Base-by-base conservation (phyloP, 1,140 invertebrate species). In the Tetramorium parvispinum region DNA sequence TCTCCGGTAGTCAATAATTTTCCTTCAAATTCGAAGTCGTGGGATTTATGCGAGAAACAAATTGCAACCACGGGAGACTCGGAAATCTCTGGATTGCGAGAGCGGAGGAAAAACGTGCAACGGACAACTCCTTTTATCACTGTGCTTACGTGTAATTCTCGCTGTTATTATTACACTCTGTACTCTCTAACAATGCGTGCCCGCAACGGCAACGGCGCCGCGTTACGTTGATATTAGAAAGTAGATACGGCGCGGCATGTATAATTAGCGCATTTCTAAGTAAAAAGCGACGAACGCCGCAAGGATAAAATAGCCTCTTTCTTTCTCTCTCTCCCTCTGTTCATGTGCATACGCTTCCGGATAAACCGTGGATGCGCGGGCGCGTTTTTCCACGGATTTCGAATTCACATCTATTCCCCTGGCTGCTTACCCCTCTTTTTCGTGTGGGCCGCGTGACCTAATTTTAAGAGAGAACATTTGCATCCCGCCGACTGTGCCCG, bases 381-480 rank as follows among this genome's bases (percentile, higher is more conserved):
- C 40, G 24, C 79, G 68, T 82, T 83, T 75, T 75, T 75, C 68
- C 68, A 43, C 68, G 53, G 57, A 75, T 83, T 73, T 83, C 68
- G 87, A 88, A 89, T 88, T 85, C 65, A 51, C 76, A 51, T 89
- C 71, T 57, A 27, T 55, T 32, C 27, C 49, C 40, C 11, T 21
- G 51, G 40, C 32, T 46, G 70, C 66, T 78, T 77, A 53, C 71
- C 53, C 46, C 8, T 18, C 51, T 32, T 53, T 68, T 70, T n/a
- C n/a, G n/a, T 7, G 61, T 16, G 63, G 53, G 51, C 46, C 61
- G 79, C 70, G 68, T 75, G 79, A 83, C 79, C 79, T 37, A 83
- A 73, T 83, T 83, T 83, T 75, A 61, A 83, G 79, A 73, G 79
- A 13, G 79, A 82, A 71, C 79, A 82, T 82, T 68, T 82, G 53